These are phyloP conservation scores for Struthidea cinerea DNA, from an alignment of 2,113 vertebrate species.

Conservation along the genomic window DNA sequence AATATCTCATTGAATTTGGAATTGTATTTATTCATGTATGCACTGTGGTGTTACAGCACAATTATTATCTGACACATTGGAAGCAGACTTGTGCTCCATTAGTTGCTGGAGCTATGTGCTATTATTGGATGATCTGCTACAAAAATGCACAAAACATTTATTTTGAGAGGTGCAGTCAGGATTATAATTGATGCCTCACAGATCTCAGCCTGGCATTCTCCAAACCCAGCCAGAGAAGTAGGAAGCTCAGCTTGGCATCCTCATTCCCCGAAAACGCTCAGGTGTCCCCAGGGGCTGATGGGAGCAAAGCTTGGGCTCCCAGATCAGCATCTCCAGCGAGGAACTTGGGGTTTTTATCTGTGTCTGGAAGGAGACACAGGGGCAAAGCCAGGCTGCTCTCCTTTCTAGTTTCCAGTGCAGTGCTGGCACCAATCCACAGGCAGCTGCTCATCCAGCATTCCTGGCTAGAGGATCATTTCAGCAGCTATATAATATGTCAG, in stretches of 20 bases:
- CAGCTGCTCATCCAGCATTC: constrained; percentile 59
- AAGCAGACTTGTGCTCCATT: constrained; percentile 10
- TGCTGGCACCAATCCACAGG: constrained; percentile 39
- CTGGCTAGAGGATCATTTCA: constrained; percentile 57
- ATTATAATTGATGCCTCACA: neutral
- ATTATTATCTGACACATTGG: constrained; percentile 51
- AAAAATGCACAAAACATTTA: constrained; percentile 4
- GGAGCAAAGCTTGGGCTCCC: neutral
- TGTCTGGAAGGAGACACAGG: neutral
- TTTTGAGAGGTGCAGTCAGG: neutral
- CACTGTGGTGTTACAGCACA: constrained; percentile 33
- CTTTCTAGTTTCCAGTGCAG: constrained; percentile 46
- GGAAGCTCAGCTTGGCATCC: neutral
- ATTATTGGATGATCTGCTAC: constrained; percentile 27
- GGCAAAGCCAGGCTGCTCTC: neutral
- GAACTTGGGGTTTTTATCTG: neutral
- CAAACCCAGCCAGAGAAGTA: neutral
- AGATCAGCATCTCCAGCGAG: neutral
- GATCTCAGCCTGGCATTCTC: neutral
- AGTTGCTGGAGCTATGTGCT: constrained; percentile 14
- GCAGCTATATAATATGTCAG: constrained; percentile 46
- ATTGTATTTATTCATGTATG: constrained; percentile 64
- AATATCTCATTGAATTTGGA: constrained; percentile 56
- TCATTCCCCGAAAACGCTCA: neutral
- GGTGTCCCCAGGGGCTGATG: neutral